Base-by-base conservation (phyloP, 2,113 vertebrate genomes). In the Ibidorhyncha struthersii region DNA sequence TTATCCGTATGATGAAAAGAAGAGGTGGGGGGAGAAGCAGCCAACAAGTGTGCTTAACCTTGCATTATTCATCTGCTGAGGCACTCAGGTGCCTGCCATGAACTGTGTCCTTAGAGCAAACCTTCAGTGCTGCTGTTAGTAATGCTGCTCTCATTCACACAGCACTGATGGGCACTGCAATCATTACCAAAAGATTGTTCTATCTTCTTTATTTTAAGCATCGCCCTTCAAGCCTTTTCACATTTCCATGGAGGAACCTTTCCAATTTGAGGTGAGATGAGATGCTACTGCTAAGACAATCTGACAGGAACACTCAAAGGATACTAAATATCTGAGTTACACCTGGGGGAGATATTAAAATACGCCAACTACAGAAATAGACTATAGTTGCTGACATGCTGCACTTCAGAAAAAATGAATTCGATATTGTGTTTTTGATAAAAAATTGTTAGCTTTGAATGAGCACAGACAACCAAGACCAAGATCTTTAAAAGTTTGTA, bases 181-280 rank as follows among this genome's bases (percentile, higher is more conserved):
- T 92, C 70, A 80, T 71, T 93, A 70, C 63, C 91, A 65, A 93
- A 84, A 87, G 73, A 91, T 79, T 93, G 80, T 81, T 90, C 87
- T 72, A 19, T 92, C 67, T 82, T 89, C 89, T 80, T 96, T 50
- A 73, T 85, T 94, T 95, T 59, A 88, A 93, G 32, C 32, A 71
- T 89, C 65, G 86, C 55, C 61, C 71, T 94, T 90, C 78, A 86
- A 93, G 66, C 9, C 58, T 90, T 93, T 93, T 86, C 76, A 41
- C 40, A 84, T 92, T 89, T 94, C 70, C 25, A n/a, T 66, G 52
- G 73, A 89, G 38, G 3, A 96, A 12, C 53, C 58, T 92, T 95
- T 93, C 49, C 58, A 88, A 61, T 80, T 27, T 63, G 45, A 95
- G 56, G 55, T 66, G 56, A 95, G 62, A 77, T 71, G 69, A 89